These are phyloP conservation scores for Muntiacus muntjak DNA, from an alignment of 2,113 vertebrate species.

Conservation along the genomic window DNA sequence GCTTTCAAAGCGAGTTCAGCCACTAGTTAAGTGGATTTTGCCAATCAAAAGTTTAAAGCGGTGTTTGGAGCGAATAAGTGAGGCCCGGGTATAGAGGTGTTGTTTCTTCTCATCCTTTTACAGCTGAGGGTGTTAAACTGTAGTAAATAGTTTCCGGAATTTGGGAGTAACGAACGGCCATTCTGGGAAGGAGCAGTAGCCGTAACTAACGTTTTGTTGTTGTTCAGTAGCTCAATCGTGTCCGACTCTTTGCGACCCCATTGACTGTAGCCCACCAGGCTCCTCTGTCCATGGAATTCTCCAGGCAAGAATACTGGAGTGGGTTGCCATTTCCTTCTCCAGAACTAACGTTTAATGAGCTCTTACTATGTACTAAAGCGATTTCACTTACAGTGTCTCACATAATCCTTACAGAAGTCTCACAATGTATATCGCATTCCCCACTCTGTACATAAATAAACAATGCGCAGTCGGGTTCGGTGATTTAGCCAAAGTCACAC, in stretches of 20 bases:
- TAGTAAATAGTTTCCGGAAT: conserved; percentile 44
- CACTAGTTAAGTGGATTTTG: background rate
- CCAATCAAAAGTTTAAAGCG: background rate
- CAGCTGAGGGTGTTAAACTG: background rate
- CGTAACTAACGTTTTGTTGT: background rate
- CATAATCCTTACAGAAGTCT: background rate
- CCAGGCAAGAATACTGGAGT: background rate
- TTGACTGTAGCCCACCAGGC: background rate
- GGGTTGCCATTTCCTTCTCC: background rate
- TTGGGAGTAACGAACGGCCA: background rate
- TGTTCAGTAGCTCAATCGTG: background rate
- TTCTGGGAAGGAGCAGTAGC: background rate
- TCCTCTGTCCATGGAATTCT: background rate
- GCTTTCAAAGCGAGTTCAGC: conserved; percentile 49
- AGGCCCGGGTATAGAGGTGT: background rate
- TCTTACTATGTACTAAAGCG: background rate
- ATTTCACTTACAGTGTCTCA: background rate
- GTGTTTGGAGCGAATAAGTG: background rate
- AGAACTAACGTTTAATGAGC: background rate
- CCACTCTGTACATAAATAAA: background rate
- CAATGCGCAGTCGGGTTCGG: background rate
- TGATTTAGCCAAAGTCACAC: conserved; percentile 7
- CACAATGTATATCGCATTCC: background rate
- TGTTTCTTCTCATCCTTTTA: background rate
- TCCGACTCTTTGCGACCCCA: background rate